Percentiles rank a stretch among this genome's conserved stretches.
Evolutionary conservation across 2,888 invertebrate genomes (phyloP).

Genomic region (Blera fallax): DNA sequence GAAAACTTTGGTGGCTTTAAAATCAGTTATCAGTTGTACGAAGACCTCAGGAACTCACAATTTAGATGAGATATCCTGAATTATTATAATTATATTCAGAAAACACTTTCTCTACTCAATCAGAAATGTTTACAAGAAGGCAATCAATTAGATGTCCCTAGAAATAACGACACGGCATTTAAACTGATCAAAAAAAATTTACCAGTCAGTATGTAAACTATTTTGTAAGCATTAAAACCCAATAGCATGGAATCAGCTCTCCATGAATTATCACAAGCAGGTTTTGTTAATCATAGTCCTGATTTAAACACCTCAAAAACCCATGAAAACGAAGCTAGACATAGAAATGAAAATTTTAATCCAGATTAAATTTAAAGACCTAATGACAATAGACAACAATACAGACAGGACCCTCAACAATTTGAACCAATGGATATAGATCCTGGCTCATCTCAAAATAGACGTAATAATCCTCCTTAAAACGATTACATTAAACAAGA

Average conservation of each 20-base stretch:
- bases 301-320: too few relatives aligned
- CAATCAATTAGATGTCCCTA: not conserved
- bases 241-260: slow-evolving; percentile 7
- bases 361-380: too few relatives aligned
- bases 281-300: not conserved
- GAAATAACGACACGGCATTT: not conserved
- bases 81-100: slow-evolving; percentile 6
- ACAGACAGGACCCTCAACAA: too few relatives aligned
- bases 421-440: not conserved
- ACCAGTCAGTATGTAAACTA: slow-evolving; percentile 6
- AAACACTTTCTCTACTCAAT: not conserved
- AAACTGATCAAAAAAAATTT: slow-evolving; percentile 7
- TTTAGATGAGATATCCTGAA: not conserved
- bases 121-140: slow-evolving; percentile 24
- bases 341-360: too few relatives aligned
- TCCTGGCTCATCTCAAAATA: slow-evolving; percentile 3
- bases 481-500: too few relatives aligned
- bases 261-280: slow-evolving; percentile 8
- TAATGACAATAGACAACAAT: too few relatives aligned
- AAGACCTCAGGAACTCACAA: not conserved
- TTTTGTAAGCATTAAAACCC: slow-evolving; percentile 9
- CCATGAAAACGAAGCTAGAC: too few relatives aligned
- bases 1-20: slow-evolving; percentile 24
- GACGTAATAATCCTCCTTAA: not conserved
- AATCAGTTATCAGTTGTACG: not conserved